A percentile compares a stretch with the other conserved stretches of the same genome.
Conservation (phyloP, 2,888 invertebrate genomes). For the Rutpela maculata region DNA sequence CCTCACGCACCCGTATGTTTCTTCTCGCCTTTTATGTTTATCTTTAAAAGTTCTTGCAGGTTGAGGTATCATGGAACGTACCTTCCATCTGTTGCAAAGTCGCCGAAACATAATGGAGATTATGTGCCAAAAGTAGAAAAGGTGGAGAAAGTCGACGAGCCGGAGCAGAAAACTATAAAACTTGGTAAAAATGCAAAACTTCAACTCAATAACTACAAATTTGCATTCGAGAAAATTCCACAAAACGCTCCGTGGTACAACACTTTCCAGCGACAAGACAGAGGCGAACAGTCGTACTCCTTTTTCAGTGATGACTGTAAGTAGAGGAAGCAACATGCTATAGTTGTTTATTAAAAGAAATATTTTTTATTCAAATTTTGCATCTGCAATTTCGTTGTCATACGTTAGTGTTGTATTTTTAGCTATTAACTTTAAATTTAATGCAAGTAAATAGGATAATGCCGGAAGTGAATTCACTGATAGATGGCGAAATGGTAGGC, state of each 20-base stretch:
- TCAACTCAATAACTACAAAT: constrained; percentile 80
- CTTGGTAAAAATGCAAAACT: constrained; percentile 67
- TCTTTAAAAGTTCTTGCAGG: constrained; percentile 64
- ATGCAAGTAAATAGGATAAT: no score
- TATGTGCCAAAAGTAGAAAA: constrained; percentile 55
- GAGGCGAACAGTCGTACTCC: constrained; percentile 80
- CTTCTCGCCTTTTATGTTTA: constrained; percentile 43
- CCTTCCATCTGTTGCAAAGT: constrained; percentile 62
- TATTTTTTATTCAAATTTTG: neutral
- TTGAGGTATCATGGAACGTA: constrained; percentile 72
- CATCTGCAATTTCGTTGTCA: no score
- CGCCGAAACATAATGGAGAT: constrained; percentile 67
- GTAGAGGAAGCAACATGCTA: constrained; percentile 67
- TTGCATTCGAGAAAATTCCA: constrained; percentile 86
- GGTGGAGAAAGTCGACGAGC: constrained; percentile 50
- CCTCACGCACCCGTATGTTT: constrained; percentile 30
- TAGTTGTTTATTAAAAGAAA: neutral
- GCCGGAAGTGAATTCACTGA: no score
- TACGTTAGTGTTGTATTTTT: no score
- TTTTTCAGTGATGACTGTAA: constrained; percentile 77
- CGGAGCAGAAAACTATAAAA: constrained; percentile 53
- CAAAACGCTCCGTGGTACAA: constrained; percentile 86
- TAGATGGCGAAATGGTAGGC: no score
- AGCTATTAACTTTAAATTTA: neutral
- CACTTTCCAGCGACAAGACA: constrained; percentile 86